Conservation (phyloP, 2,888 invertebrate species). For the Noctua fimbriata region DNA sequence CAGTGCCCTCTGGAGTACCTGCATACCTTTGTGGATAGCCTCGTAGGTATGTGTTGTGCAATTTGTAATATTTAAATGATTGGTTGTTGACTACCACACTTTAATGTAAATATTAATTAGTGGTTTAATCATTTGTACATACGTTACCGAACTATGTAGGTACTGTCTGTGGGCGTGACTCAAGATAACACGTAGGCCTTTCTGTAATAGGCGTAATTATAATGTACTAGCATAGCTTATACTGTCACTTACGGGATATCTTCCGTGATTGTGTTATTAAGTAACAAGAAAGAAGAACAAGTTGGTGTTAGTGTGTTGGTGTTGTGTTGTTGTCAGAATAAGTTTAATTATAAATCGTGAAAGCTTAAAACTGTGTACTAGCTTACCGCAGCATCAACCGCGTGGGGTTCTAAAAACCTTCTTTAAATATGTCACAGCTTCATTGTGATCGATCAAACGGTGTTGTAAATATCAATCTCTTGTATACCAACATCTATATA, state of each 20-base stretch:
- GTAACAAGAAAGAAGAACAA: too few species aligned
- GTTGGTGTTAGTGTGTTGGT: too few species aligned
- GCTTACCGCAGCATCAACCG: background rate
- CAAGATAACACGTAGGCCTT: constrained; percentile 5
- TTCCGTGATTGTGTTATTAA: too few species aligned
- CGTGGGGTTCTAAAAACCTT: background rate
- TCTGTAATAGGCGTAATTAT: background rate
- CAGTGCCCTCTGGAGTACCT: too few species aligned
- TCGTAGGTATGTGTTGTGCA: background rate
- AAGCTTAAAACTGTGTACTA: background rate
- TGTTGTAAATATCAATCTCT: background rate
- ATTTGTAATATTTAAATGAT: background rate
- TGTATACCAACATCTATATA: background rate
- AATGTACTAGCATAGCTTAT: background rate
- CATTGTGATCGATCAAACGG: background rate
- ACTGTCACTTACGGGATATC: too few species aligned
- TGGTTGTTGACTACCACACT: background rate
- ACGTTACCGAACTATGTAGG: background rate
- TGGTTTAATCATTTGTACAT: constrained; percentile 6
- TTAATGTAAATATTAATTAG: constrained; percentile 21
- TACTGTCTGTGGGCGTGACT: constrained; percentile 3
- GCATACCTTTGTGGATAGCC: background rate
- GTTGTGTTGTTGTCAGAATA: too few species aligned
- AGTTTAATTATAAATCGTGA: too few species aligned
- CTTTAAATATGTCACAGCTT: background rate